These are phyloP conservation scores for Byasa hedistus DNA, from an alignment of 2,888 invertebrate genomes.

Conservation along the genomic window DNA sequence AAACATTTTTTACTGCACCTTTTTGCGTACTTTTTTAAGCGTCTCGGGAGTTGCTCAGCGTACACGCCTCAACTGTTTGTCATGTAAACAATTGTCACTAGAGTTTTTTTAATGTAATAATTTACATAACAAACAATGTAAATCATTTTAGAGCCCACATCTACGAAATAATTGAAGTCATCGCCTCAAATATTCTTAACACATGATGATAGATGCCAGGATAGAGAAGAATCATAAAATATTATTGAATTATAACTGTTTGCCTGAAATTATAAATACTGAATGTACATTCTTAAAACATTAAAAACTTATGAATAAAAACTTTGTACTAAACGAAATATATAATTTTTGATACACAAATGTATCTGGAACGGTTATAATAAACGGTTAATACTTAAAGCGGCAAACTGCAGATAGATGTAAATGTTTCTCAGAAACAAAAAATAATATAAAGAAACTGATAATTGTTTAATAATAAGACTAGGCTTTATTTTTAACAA, in stretches of 20 bases:
- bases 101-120: not conserved
- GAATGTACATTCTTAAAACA: no score
- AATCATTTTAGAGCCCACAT: no score
- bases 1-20: not conserved
- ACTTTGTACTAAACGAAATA: no score
- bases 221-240: no score
- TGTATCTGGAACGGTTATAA: not conserved
- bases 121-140: not conserved
- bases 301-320: no score
- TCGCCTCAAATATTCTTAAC: no score
- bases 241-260: no score
- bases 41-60: not conserved
- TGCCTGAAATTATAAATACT: no score
- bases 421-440: not conserved
- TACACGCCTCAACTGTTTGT: not conserved
- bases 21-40: not conserved
- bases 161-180: no score
- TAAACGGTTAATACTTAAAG: not conserved
- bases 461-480: constrained; percentile 14
- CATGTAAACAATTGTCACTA: not conserved
- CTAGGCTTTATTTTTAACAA: constrained; percentile 24
- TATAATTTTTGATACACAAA: no score
- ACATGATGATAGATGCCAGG: no score
- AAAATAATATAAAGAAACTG: constrained; percentile 3
- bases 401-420: not conserved